Evolutionary conservation across 2,113 vertebrate species (phyloP), one percentile per base, ranked within the genome.

Genomic region (Puma concolor): DNA sequence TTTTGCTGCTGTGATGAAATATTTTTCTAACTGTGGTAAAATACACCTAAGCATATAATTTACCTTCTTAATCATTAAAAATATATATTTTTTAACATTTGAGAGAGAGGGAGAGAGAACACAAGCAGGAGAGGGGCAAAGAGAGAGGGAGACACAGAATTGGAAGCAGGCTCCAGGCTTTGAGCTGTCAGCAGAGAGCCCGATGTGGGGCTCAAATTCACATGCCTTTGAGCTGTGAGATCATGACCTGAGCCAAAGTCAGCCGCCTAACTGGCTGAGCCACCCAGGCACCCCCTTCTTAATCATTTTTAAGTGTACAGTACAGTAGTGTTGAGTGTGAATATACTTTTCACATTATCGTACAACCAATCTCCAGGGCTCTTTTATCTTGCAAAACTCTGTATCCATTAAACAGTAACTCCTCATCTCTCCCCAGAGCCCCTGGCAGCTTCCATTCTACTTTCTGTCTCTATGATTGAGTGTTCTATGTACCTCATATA

Each of bases 1-100:
- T 87, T 86, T 87, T 87, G 36, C 44, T 66, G 31, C 36, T 94
- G 17, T 87, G 82, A 82, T 96, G 33, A 80, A 33, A 91, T 44
- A 80, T 91, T 94, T 19, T 23, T 64, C 44, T 27, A 19, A 54
- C 71, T 85, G n/a, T 76, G 60, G 60, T 66, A 85, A 96, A 77
- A 69, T 66, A 67, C 6, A 57, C 33, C 71, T 84, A 82, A 88
- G 16, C 36, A n/a, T 13, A 82, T 27, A 67, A 63, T 83, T 66
- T 52, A 83, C 27, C 85, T n/a, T 72, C 25, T 69, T 69, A 79
- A 79, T 23, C 16, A 21, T 23, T 60, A 8, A 23, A 60, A 60
- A 60, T 41, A 41, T 41, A 9, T 7, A 7, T 57, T 60, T 60
- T 60, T 60, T 60, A 60, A 60, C 23, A 60, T 25, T 21, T 23